A percentile compares a stretch with the other conserved stretches of the same genome.
These are phyloP conservation scores for Sitodiplosis mosellana DNA, from an alignment of 1,140 invertebrate genomes.

Conservation along the genomic window DNA sequence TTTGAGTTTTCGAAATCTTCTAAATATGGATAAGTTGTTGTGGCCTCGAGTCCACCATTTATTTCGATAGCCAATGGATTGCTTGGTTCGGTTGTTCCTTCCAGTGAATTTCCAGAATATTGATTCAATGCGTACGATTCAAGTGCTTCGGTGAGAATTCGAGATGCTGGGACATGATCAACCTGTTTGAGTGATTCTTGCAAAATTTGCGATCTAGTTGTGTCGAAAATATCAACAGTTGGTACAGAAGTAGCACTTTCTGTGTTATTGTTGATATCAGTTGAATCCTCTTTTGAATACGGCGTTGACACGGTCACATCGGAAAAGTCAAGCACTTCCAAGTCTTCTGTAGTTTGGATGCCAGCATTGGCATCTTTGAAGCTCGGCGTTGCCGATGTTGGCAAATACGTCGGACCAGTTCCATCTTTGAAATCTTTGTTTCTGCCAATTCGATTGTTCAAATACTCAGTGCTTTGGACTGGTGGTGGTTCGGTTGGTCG, in stretches of 20 bases:
- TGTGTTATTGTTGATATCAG: background rate
- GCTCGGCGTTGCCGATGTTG: slow-evolving; percentile 14
- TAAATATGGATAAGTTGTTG: slow-evolving; percentile 10
- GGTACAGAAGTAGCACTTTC: background rate
- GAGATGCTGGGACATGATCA: slow-evolving; percentile 14
- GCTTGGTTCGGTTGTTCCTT: slow-evolving; percentile 14
- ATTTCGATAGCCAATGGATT: slow-evolving; percentile 26
- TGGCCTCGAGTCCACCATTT: slow-evolving; percentile 21
- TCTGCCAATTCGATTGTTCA: slow-evolving; percentile 2
- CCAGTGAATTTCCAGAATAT: slow-evolving; percentile 3
- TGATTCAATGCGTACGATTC: background rate
- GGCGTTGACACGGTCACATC: slow-evolving; percentile 31
- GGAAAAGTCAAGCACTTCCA: slow-evolving; percentile 57
- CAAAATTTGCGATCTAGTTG: slow-evolving; percentile 13
- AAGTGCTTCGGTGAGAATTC: slow-evolving; percentile 7
- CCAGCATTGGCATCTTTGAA: slow-evolving; percentile 24
- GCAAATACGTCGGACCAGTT: slow-evolving; percentile 19
- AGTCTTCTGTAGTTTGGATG: slow-evolving; percentile 39
- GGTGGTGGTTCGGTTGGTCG: slow-evolving; percentile 54
- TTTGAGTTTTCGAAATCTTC: slow-evolving; percentile 5
- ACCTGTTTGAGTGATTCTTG: slow-evolving; percentile 9
- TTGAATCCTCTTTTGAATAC: slow-evolving; percentile 8
- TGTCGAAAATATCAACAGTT: background rate
- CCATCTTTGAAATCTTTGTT: slow-evolving; percentile 17
- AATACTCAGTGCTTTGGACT: slow-evolving; percentile 10